Evolutionary conservation across 2,888 invertebrate genomes (phyloP).

Genomic region (Acrobasis consociella): DNA sequence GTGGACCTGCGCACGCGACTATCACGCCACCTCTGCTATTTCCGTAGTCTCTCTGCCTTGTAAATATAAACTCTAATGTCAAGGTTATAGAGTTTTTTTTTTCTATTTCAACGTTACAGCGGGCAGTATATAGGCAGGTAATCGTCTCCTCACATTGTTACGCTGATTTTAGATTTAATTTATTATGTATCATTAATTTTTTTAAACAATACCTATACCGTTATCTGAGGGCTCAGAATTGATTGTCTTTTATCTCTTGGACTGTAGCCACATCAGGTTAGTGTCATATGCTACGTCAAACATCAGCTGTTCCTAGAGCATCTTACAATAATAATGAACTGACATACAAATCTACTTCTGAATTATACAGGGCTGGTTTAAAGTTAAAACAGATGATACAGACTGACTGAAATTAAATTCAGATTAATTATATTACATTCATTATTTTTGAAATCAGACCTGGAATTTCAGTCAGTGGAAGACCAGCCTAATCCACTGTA

Average conservation of each 20-base stretch:
- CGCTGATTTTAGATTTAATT: constrained; percentile 25
- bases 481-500: no score
- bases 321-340: constrained; percentile 26
- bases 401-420: no score
- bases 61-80: constrained; percentile 46
- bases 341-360: not conserved
- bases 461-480: no score
- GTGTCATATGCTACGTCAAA: constrained; percentile 25
- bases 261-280: constrained; percentile 45
- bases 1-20: constrained; percentile 62
- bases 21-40: constrained; percentile 71
- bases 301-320: constrained; percentile 40
- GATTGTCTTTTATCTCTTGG: constrained; percentile 40
- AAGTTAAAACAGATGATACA: no score
- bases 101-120: not conserved
- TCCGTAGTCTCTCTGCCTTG: constrained; percentile 40
- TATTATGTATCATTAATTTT: not conserved
- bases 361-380: no score
- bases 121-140: not conserved
- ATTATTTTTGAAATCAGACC: no score
- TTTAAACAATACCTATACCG: constrained; percentile 8
- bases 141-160: constrained; percentile 17
- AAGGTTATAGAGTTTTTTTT: constrained; percentile 34
- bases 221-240: constrained; percentile 31
- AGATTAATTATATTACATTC: no score